These are phyloP conservation scores for Scolopax bukidnonensis DNA, from an alignment of 2,797 vertebrate genomes.

Conservation along the genomic window DNA sequence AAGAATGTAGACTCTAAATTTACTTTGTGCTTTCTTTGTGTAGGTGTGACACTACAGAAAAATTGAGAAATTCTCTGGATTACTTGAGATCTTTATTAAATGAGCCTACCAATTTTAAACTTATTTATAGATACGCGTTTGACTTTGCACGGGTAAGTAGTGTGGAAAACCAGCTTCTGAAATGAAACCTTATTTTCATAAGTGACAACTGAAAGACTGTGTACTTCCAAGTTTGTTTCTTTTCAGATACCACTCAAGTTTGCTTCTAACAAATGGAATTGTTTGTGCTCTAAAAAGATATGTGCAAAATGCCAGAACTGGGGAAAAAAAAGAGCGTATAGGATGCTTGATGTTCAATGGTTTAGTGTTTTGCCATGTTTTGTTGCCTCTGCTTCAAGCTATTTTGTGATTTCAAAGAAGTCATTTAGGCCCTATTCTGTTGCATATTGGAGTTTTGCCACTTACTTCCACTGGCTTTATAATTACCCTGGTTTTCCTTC, in stretches of 20 bases:
- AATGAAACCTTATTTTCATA: not conserved
- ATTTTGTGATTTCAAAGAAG: not conserved
- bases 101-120: constrained; percentile 97
- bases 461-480: not conserved
- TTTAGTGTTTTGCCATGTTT: not conserved
- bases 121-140: constrained; percentile 99
- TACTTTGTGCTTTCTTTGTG: constrained; percentile 41
- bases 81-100: constrained; percentile 98
- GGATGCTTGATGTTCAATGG: not conserved
- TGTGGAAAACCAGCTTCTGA: not conserved
- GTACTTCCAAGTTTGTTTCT: not conserved
- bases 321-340: not conserved
- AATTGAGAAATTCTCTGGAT: constrained; percentile 95
- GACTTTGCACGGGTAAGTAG: constrained; percentile 98
- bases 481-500: not conserved
- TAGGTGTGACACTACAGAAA: constrained; percentile 98
- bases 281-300: not conserved
- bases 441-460: not conserved
- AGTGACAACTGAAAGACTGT: not conserved
- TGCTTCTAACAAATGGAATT: not conserved
- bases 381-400: not conserved
- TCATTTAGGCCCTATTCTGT: not conserved
- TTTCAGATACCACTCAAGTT: not conserved
- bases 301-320: not conserved
- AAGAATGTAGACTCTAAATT: not conserved